Evolutionary conservation across 2,113 vertebrate species (phyloP).

Genomic region (Chascanopsetta lugubris): DNA sequence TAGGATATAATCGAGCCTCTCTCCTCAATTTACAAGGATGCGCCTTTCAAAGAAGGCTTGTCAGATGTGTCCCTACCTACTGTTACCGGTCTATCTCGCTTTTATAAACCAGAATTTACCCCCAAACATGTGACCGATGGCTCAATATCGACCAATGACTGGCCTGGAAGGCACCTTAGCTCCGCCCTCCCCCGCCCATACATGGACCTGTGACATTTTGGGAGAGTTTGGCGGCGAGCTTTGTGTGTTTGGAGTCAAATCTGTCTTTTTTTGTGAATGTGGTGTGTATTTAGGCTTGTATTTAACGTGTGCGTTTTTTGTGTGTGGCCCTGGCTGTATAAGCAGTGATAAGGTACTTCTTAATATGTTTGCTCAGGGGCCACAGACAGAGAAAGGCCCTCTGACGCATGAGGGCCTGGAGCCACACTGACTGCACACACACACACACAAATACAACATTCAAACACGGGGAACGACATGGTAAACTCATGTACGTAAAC

Average conservation of each 20-base stretch:
- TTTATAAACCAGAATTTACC: slow-evolving; percentile 65
- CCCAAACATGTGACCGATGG: slow-evolving; percentile 8
- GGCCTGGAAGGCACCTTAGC: not conserved
- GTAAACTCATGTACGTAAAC: slow-evolving; percentile 36
- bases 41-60: slow-evolving; percentile 83
- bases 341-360: slow-evolving; percentile 81
- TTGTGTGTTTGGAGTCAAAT: slow-evolving; percentile 73
- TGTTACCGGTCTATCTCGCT: not conserved
- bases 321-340: slow-evolving; percentile 72
- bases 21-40: slow-evolving; percentile 55
- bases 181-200: slow-evolving; percentile 35
- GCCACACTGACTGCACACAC: slow-evolving; percentile 44
- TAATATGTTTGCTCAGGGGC: slow-evolving; percentile 83
- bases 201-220: slow-evolving; percentile 80
- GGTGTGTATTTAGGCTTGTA: slow-evolving; percentile 55
- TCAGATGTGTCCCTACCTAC: slow-evolving; percentile 49
- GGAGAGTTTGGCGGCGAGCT: slow-evolving; percentile 74
- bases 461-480: slow-evolving; percentile 46
- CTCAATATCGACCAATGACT: slow-evolving; percentile 53
- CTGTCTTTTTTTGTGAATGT: slow-evolving; percentile 68
- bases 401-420: slow-evolving; percentile 80
- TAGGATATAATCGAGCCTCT: slow-evolving; percentile 2
- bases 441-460: slow-evolving; percentile 48
- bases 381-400: slow-evolving; percentile 76
- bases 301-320: slow-evolving; percentile 60